Conservation (phyloP, 2,797 vertebrate species). For the Strix occidentalis region DNA sequence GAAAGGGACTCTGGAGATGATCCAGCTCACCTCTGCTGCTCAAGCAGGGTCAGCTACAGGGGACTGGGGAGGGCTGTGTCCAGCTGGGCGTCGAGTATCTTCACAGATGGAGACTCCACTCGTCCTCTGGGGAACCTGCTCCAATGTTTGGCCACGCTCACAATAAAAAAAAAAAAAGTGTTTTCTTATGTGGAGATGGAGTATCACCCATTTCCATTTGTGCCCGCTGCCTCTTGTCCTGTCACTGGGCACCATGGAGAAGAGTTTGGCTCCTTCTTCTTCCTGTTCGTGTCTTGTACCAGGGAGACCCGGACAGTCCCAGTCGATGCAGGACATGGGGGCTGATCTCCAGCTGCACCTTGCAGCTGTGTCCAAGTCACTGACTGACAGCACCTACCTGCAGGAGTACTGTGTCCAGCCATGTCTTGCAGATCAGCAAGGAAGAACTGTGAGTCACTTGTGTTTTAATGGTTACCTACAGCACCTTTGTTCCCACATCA, state of each 20-base stretch:
- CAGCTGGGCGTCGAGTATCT: accelerated
- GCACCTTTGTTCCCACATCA: not conserved
- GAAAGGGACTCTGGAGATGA: not conserved
- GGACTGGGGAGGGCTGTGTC: not conserved
- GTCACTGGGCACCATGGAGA: not conserved
- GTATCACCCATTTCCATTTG: accelerated
- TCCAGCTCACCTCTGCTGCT: not conserved
- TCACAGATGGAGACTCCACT: not conserved
- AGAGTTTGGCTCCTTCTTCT: not conserved
- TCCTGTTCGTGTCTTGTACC: not conserved
- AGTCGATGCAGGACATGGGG: accelerated
- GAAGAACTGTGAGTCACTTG: not conserved
- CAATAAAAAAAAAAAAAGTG: accelerated
- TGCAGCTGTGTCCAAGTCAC: accelerated
- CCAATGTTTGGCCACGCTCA: accelerated
- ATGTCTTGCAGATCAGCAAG: not conserved
- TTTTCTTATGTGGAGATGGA: not conserved
- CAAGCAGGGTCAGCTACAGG: not conserved
- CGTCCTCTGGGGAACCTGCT: not conserved
- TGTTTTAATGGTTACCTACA: not conserved
- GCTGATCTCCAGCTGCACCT: not conserved
- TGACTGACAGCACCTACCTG: not conserved
- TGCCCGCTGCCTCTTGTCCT: not conserved
- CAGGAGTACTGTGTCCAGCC: not conserved
- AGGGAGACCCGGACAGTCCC: not conserved